Evolutionary conservation across 2,797 vertebrate genomes (phyloP).

Genomic region (Selene dorsalis): DNA sequence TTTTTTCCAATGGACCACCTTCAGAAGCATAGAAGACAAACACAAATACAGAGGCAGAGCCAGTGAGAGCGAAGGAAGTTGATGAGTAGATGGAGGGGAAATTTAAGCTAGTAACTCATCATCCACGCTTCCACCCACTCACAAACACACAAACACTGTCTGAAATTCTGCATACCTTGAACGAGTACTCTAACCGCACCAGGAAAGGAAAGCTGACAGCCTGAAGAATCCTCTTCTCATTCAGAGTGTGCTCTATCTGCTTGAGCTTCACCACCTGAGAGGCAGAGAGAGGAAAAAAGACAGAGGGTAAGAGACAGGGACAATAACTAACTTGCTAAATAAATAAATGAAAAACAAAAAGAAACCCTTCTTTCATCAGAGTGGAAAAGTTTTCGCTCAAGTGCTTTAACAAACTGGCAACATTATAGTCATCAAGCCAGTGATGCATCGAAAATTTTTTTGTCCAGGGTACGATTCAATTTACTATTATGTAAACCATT

Average conservation of each 20-base stretch:
- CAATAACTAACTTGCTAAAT: background rate
- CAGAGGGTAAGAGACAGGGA: background rate
- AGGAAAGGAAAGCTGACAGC: constrained; percentile 94
- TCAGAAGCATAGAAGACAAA: background rate
- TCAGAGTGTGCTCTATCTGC: constrained; percentile 95
- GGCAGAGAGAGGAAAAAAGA: background rate
- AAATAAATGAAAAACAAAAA: background rate
- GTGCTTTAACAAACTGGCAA: background rate
- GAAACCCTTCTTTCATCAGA: background rate
- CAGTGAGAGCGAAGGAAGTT: background rate
- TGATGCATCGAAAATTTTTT: background rate
- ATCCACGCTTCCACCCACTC: constrained; percentile 1
- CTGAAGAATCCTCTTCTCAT: constrained; percentile 94
- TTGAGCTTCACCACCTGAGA: constrained; percentile 93
- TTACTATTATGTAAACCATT: background rate
- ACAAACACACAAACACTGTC: background rate
- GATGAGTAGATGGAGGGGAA: background rate
- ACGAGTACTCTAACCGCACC: constrained; percentile 91
- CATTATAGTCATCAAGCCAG: no score
- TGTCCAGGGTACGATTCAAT: background rate
- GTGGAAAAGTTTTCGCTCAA: background rate
- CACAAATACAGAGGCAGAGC: background rate
- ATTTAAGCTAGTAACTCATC: background rate
- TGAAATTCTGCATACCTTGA: constrained; percentile 84
- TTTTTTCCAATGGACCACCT: background rate